Base-by-base conservation (phyloP, 2,888 invertebrate genomes). In the Pammene fasciana region DNA sequence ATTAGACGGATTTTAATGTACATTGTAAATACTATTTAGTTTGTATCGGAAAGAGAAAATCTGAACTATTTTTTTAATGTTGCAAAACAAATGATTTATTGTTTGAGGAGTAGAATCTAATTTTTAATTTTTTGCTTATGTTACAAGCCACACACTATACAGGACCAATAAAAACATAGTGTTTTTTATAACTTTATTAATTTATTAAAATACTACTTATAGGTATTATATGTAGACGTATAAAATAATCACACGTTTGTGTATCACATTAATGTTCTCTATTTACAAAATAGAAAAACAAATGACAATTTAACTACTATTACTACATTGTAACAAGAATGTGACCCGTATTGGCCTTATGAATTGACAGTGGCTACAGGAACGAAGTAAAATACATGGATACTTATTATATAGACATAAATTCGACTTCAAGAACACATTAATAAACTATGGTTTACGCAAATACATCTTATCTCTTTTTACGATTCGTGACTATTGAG, bases 191-290 rank as follows among this genome's bases (percentile, higher is more conserved):
- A 60, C 38, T 54, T 34, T 48, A 60, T 41, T 57, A 64, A 16
- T 68, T 68, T 67, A 60, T 67, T 64, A 57, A 70, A 60, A 46
- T 54, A 43, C 65, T 38, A 54, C 54, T 26, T 3, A 26, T 26
- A 26, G 45, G 52, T n/a, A 60, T 54, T 26, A 11, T 13, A 59
- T 68, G 65, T 65, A 65, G 60, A 50, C 41, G 65, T 68, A 68
- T 65, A 65, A 65, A 70, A 75, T 72, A 75, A 76, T 78, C 77
- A 78, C 75, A 76, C 75, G 71, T 68, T 72, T 59, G 72, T 76
- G 50, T 68, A 79, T 78, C 76, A 78, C 78, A 78, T 76, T 78
- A 73, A 70, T 55, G 75, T 72, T 75, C 68, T 65, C 70, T 73
- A 75, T 75, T 73, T 72, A 72, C 74, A 72, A 72, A 75, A 71